Evolutionary conservation across 2,888 invertebrate genomes (phyloP).

Genomic region (Cryptocephalus moraei): DNA sequence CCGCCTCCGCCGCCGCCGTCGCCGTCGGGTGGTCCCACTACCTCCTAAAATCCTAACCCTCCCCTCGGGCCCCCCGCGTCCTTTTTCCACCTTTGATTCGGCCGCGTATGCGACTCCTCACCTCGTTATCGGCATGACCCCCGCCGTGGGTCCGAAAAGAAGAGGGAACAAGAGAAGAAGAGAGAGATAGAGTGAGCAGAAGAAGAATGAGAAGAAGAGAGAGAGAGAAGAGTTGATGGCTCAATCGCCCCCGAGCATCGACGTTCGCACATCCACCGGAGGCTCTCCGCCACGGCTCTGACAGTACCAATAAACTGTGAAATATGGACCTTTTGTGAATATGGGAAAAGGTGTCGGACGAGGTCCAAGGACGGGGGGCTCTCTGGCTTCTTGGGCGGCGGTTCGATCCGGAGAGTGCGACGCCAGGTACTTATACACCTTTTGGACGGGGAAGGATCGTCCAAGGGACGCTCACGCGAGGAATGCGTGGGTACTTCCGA

Average conservation of each 20-base stretch:
- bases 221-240: slow-evolving; percentile 30
- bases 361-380: slow-evolving; percentile 14
- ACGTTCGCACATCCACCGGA: slow-evolving; percentile 9
- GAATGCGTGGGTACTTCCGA: no score
- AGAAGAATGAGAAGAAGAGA: no score
- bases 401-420: slow-evolving; percentile 1
- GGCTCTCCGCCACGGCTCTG: slow-evolving; percentile 9
- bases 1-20: no score
- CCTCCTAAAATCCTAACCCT: no score
- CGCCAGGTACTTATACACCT: no score
- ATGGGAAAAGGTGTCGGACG: slow-evolving; percentile 15
- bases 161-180: no score
- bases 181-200: no score
- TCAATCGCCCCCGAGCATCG: slow-evolving; percentile 24
- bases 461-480: no score
- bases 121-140: slow-evolving; percentile 31
- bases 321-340: slow-evolving; percentile 24
- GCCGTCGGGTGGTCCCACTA: no score
- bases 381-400: slow-evolving; percentile 20
- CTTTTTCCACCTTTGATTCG: no score
- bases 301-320: slow-evolving; percentile 27
- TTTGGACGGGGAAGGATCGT: no score
- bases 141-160: slow-evolving; percentile 10
- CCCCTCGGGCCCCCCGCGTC: no score
- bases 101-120: slow-evolving; percentile 21